Percentiles rank a stretch among this genome's conserved stretches.
Evolutionary conservation across 2,888 invertebrate species (phyloP).

Genomic region (Chrysolina haemoptera): DNA sequence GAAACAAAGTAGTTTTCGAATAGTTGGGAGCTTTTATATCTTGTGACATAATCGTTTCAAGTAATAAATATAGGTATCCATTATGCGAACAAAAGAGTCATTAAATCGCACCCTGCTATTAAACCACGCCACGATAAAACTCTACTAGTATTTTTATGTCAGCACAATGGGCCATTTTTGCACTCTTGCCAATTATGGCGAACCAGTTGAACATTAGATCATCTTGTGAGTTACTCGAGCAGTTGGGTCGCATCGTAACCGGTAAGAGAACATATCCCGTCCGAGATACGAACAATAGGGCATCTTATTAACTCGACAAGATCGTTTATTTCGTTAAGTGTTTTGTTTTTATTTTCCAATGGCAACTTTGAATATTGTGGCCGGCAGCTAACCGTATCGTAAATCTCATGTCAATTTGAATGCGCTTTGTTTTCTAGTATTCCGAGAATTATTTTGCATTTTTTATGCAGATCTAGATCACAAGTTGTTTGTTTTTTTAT

Average conservation of each 20-base stretch:
- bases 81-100: background rate
- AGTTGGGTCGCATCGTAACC: slow-evolving; percentile 42
- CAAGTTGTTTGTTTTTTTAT: background rate
- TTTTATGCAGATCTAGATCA: slow-evolving; percentile 23
- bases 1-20: too few species aligned
- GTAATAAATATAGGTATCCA: background rate
- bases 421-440: slow-evolving; percentile 47
- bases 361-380: slow-evolving; percentile 51
- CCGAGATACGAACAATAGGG: slow-evolving; percentile 55
- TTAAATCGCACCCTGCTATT: background rate
- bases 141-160: background rate
- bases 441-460: slow-evolving; percentile 46
- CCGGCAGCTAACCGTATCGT: slow-evolving; percentile 52
- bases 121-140: background rate
- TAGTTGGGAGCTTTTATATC: background rate
- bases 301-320: slow-evolving; percentile 60
- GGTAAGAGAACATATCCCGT: slow-evolving; percentile 39
- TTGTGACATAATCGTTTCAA: background rate
- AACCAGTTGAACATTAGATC: slow-evolving; percentile 23
- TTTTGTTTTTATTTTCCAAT: slow-evolving; percentile 50
- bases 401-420: slow-evolving; percentile 56
- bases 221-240: slow-evolving; percentile 40
- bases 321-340: slow-evolving; percentile 55
- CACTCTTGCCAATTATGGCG: slow-evolving; percentile 24
- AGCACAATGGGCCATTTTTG: slow-evolving; percentile 28